A percentile compares a stretch with the other conserved stretches of the same genome.
phyloP scores from a whole-genome alignment of 2,797 vertebrate species.

The Heteromormyrus szaboi region DNA sequence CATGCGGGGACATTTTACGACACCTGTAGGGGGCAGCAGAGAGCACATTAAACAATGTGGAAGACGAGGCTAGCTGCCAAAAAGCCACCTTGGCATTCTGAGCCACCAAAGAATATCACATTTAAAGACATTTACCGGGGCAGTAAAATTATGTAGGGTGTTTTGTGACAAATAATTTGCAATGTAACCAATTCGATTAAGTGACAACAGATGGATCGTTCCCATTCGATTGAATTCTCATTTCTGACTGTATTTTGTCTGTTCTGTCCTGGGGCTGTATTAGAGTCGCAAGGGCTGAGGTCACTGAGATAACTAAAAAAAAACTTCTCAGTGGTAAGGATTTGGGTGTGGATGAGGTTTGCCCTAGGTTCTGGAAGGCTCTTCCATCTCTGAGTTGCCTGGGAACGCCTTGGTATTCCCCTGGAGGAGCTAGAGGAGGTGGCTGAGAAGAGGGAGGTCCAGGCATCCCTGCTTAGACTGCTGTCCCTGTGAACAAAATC shows the following conservation, averaged over 20 bases:
- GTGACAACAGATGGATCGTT: not conserved
- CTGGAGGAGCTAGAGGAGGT: not conserved
- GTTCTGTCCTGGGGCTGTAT: not conserved
- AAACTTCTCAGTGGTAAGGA: not conserved
- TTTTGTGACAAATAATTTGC: not conserved
- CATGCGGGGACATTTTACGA: constrained; percentile 60
- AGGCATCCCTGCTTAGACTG: not conserved
- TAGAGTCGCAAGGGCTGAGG: not conserved
- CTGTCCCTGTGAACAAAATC: not conserved
- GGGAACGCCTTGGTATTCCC: not conserved
- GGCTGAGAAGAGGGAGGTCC: not conserved
- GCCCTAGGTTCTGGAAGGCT: not conserved
- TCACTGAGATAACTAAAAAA: not conserved
- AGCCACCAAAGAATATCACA: not conserved
- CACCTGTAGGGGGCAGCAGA: constrained; percentile 53
- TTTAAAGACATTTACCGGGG: not conserved
- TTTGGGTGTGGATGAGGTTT: not conserved
- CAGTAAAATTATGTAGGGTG: not conserved
- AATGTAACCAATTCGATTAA: not conserved
- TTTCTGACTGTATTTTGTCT: not conserved
- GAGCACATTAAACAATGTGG: not conserved
- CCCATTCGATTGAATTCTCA: not conserved
- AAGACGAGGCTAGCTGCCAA: not conserved
- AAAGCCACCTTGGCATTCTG: not conserved
- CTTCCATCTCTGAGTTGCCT: not conserved